phyloP scores from a whole-genome alignment of 2,888 invertebrate species.

The Steinernema carpocapsae region DNA sequence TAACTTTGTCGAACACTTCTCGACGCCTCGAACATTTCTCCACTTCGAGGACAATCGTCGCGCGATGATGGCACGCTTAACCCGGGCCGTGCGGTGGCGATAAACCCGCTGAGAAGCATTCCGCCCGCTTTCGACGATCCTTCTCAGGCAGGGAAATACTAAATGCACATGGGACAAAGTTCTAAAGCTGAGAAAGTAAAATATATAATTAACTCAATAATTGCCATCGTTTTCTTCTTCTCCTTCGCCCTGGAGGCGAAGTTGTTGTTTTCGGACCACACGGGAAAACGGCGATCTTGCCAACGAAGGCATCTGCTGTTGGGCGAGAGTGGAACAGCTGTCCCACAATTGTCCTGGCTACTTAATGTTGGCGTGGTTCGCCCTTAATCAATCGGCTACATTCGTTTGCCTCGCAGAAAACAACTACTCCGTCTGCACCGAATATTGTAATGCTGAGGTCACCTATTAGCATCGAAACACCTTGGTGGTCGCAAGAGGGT shows the following conservation, averaged over 20 bases:
- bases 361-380: constrained; percentile 20
- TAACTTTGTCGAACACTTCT: constrained; percentile 34
- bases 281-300: constrained; percentile 27
- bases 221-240: constrained; percentile 32
- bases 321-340: constrained; percentile 28
- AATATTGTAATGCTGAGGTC: constrained; percentile 25
- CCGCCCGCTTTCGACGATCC: constrained; percentile 22
- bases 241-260: constrained; percentile 12
- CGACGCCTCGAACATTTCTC: constrained; percentile 32
- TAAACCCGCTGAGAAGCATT: constrained; percentile 30
- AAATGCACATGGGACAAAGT: constrained; percentile 30
- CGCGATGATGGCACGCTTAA: constrained; percentile 26
- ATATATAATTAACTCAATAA: constrained; percentile 35
- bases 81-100: constrained; percentile 15
- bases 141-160: constrained; percentile 25
- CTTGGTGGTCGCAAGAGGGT: not conserved
- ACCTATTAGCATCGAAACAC: constrained; percentile 13
- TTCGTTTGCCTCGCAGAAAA: constrained; percentile 5
- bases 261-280: constrained; percentile 31
- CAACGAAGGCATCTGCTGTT: constrained; percentile 30
- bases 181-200: constrained; percentile 35
- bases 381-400: constrained; percentile 29
- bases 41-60: constrained; percentile 34
- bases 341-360: constrained; percentile 34
- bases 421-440: not conserved